These are phyloP conservation scores for Ferdinandea cuprea DNA, from an alignment of 2,888 invertebrate species.

Conservation along the genomic window DNA sequence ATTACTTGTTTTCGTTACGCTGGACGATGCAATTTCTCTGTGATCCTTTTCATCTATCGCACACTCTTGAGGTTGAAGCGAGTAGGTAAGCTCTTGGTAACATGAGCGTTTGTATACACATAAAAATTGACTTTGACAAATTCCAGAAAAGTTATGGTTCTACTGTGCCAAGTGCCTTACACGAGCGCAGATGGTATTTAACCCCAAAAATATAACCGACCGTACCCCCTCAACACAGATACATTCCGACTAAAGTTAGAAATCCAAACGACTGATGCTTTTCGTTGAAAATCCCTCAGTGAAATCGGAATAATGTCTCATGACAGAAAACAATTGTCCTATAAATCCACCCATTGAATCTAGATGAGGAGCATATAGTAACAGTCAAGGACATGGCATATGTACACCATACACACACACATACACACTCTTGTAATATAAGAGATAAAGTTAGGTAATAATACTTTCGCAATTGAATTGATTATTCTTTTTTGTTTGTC, in stretches of 20 bases:
- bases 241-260: neutral
- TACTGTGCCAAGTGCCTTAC: neutral
- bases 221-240: constrained; percentile 4
- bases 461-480: constrained; percentile 31
- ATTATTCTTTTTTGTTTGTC: neutral
- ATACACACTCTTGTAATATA: neutral
- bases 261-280: constrained; percentile 8
- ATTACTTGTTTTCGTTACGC: too few relatives aligned
- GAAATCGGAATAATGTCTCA: constrained; percentile 37
- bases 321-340: constrained; percentile 59
- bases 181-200: constrained; percentile 14
- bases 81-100: constrained; percentile 11
- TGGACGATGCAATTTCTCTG: neutral
- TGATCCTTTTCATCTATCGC: constrained; percentile 33
- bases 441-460: constrained; percentile 9
- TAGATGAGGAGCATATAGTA: constrained; percentile 20
- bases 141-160: constrained; percentile 37
- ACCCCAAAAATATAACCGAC: constrained; percentile 11
- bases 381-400: neutral
- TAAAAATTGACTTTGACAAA: constrained; percentile 51
- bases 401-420: neutral
- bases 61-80: constrained; percentile 18
- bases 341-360: constrained; percentile 60
- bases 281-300: constrained; percentile 32
- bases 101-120: constrained; percentile 8